Percentiles rank a stretch among this genome's conserved stretches.
These are phyloP conservation scores for Rotaria sp. DNA, from an alignment of 2,888 invertebrate genomes.

Conservation along the genomic window DNA sequence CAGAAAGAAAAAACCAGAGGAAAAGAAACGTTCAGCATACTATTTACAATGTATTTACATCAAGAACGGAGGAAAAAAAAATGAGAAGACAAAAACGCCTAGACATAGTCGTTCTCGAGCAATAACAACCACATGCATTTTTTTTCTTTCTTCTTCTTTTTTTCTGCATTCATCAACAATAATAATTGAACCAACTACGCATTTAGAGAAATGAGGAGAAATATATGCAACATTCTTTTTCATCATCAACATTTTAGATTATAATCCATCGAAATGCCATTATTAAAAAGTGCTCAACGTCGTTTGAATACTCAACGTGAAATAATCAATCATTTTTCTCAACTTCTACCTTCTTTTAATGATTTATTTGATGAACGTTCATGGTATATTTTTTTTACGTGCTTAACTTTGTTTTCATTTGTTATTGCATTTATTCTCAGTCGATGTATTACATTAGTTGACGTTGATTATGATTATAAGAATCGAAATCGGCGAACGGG, in stretches of 20 bases:
- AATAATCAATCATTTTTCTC: slow-evolving; percentile 37
- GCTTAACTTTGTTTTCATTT: slow-evolving; percentile 29
- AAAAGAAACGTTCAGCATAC: neutral
- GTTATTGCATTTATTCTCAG: slow-evolving; percentile 34
- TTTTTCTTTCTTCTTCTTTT: neutral
- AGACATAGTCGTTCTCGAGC: neutral
- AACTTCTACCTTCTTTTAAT: slow-evolving; percentile 36
- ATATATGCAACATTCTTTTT: neutral
- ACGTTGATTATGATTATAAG: slow-evolving; percentile 10
- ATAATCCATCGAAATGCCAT: neutral
- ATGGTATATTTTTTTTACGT: slow-evolving; percentile 36
- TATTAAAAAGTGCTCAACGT: slow-evolving; percentile 11
- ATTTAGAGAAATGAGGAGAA: neutral
- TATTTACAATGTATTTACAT: neutral
- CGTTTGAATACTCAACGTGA: slow-evolving; percentile 34
- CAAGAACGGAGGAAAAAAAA: neutral
- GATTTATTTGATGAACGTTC: slow-evolving; percentile 39
- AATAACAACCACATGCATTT: neutral
- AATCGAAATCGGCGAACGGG: neutral
- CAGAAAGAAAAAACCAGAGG: neutral
- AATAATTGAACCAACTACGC: neutral
- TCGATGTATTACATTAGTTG: neutral
- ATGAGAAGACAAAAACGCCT: neutral
- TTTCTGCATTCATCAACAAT: neutral
- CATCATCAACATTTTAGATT: neutral